Evolutionary conservation across 2,888 invertebrate species (phyloP).

Genomic region (Agriopis marginaria): DNA sequence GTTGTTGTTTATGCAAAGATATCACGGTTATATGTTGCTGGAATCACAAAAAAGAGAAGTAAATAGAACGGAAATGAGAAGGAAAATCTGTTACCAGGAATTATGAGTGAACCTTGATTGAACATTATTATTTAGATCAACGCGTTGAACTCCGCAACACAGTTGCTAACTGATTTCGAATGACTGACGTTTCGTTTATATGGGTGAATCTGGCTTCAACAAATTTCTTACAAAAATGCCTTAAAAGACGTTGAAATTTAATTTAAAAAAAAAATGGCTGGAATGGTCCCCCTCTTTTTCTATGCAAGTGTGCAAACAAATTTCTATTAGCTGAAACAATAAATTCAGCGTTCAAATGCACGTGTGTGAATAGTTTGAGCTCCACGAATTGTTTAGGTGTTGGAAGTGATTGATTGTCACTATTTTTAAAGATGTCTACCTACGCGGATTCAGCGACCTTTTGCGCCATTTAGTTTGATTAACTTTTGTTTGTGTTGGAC

Average conservation of each 20-base stretch:
- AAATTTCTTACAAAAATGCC: too few relatives aligned
- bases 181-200: too few relatives aligned
- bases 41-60: not conserved
- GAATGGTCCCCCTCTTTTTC: conserved; percentile 12
- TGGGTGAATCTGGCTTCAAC: too few relatives aligned
- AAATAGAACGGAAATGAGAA: too few relatives aligned
- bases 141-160: too few relatives aligned
- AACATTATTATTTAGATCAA: too few relatives aligned
- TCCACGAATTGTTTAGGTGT: conserved; percentile 40
- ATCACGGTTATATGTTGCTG: conserved; percentile 22
- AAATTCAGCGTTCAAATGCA: conserved; percentile 42
- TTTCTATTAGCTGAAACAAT: conserved; percentile 46
- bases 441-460: conserved; percentile 28
- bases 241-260: too few relatives aligned
- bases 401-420: conserved; percentile 37
- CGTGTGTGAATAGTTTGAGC: conserved; percentile 36
- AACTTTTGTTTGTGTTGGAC: conserved; percentile 29
- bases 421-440: conserved; percentile 32
- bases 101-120: too few relatives aligned
- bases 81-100: too few relatives aligned
- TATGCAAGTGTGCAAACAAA: conserved; percentile 30
- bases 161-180: too few relatives aligned
- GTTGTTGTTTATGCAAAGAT: conserved; percentile 12
- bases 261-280: not conserved
- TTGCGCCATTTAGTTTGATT: conserved; percentile 22